Conservation (phyloP, 2,113 vertebrate species). For the Halichoeres trimaculatus region DNA sequence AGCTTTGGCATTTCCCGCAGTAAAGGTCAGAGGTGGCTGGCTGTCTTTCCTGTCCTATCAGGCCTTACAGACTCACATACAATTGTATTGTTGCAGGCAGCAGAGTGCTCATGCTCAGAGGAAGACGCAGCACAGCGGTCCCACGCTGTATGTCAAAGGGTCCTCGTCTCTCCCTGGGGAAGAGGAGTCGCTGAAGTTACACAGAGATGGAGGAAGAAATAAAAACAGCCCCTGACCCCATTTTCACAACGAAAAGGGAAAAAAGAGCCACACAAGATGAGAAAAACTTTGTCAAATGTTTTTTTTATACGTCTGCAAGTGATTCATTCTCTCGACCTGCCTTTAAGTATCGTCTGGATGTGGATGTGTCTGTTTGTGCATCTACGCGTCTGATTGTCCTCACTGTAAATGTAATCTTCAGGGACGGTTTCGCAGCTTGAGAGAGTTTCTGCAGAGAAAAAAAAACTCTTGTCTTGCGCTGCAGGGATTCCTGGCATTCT, state of each 20-base stretch:
- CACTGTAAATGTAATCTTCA: conserved; percentile 9
- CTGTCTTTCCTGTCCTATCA: not conserved
- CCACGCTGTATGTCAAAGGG: conserved; percentile 30
- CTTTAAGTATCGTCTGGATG: not conserved
- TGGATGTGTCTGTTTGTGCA: conserved; percentile 18
- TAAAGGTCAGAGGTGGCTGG: conserved; percentile 33
- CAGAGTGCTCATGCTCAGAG: conserved; percentile 15
- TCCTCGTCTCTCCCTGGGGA: not conserved
- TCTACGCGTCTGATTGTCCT: not conserved
- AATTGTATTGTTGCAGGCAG: conserved; percentile 11
- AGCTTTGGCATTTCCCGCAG: conserved; percentile 15
- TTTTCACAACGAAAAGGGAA: conserved; percentile 4
- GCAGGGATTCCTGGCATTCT: conserved; percentile 1
- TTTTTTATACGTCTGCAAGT: not conserved
- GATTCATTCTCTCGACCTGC: not conserved
- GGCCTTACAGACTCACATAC: not conserved
- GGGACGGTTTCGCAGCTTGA: conserved; percentile 20
- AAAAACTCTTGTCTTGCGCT: not conserved
- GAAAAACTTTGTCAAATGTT: not conserved
- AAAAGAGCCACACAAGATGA: not conserved
- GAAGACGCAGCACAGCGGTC: conserved; percentile 9
- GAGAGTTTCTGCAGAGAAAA: conserved; percentile 1
- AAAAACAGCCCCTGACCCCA: not conserved
- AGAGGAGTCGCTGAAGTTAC: not conserved
- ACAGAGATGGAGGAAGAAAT: conserved; percentile 2